Evolutionary conservation across 2,888 invertebrate species (phyloP).

Genomic region (Thymelicus lineola): DNA sequence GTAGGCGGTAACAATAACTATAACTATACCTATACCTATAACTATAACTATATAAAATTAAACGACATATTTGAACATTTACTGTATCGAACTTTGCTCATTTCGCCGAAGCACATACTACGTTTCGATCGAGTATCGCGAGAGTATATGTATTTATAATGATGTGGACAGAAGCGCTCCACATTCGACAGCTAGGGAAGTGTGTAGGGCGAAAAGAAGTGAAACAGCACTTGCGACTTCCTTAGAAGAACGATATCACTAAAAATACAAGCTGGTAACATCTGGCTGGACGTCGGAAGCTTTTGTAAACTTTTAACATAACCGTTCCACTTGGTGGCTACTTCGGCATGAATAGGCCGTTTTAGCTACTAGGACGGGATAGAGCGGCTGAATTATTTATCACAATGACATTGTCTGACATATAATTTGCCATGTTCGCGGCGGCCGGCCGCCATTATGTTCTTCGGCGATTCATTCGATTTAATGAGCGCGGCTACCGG

Average conservation of each 20-base stretch:
- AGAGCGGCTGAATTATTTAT: conserved; percentile 66
- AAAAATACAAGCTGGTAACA: conserved; percentile 25
- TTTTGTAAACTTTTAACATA: conserved; percentile 39
- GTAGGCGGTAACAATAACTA: too few species aligned
- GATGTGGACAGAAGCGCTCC: not conserved
- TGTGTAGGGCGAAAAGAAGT: conserved; percentile 1
- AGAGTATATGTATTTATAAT: not conserved
- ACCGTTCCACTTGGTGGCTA: conserved; percentile 37
- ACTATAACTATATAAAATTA: too few species aligned
- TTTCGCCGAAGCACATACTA: not conserved
- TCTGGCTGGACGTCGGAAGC: conserved; percentile 24
- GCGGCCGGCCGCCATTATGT: conserved; percentile 65
- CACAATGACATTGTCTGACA: conserved; percentile 76
- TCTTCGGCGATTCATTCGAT: conserved; percentile 77
- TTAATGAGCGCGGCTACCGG: conserved; percentile 76
- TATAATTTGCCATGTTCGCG: conserved; percentile 77
- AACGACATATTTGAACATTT: too few species aligned
- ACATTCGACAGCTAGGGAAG: not conserved
- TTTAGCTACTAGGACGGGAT: conserved; percentile 29
- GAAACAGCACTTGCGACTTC: conserved; percentile 14
- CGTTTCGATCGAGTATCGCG: not conserved
- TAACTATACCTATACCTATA: too few species aligned
- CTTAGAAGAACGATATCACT: conserved; percentile 15
- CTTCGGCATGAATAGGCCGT: conserved; percentile 41
- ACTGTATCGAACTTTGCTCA: too few species aligned